These are phyloP conservation scores for Conus betulinus DNA, from an alignment of 1,140 invertebrate genomes.

Conservation along the genomic window DNA sequence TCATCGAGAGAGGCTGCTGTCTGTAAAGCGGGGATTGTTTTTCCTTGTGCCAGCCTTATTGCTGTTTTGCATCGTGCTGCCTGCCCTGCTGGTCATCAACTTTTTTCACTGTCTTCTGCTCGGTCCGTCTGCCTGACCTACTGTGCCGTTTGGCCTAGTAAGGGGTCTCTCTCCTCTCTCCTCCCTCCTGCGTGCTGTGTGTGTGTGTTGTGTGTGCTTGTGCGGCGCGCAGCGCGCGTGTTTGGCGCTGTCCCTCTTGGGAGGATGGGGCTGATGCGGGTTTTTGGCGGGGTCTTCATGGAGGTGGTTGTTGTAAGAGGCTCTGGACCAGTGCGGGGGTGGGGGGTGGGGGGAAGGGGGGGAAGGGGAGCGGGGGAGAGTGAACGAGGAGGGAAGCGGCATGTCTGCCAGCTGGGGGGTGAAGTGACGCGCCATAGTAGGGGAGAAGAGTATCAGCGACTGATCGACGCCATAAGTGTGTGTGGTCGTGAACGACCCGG, in stretches of 20 bases:
- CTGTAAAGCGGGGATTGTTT: neutral
- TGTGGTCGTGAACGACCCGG: too few relatives aligned
- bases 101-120: neutral
- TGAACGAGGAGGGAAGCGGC: neutral
- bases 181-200: neutral
- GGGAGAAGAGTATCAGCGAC: neutral
- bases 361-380: too few relatives aligned
- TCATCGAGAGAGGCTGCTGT: neutral
- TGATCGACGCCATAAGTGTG: neutral
- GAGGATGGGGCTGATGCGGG: neutral
- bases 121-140: neutral
- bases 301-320: neutral
- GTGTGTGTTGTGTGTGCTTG: too few relatives aligned
- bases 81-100: neutral
- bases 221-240: neutral
- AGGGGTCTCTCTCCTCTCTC: neutral
- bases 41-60: slow-evolving; percentile 1
- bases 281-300: too few relatives aligned
- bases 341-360: neutral
- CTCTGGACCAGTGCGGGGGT: neutral
- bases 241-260: neutral
- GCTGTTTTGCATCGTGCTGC: slow-evolving; percentile 6
- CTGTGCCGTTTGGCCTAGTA: neutral
- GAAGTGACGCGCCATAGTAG: neutral
- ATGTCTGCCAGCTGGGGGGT: neutral